Base-by-base conservation (phyloP, 1,140 invertebrate genomes). In the Macrosteles quadrilineatus region DNA sequence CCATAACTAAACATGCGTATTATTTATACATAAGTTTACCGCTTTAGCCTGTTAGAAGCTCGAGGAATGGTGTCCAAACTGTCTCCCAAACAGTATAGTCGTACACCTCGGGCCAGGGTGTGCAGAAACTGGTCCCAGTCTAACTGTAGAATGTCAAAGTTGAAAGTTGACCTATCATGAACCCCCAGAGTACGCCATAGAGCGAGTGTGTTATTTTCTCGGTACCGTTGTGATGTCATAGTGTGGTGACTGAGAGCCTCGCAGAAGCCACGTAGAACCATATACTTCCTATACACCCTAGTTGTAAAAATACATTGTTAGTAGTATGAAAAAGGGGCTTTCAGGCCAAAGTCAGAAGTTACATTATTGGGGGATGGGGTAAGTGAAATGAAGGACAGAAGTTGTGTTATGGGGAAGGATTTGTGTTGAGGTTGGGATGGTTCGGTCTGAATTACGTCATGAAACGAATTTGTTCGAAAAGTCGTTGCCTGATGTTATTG, bases 121-220 rank as follows among this genome's bases (percentile, higher is more conserved):
- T 59, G 23, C 55, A 59, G 27, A n/a, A 21, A 59, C 55, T 59
- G 14, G 55, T 59, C 55, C 55, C 55, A 59, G 55, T 59, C 55
- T 25, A 59, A n/a, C 55, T 59, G 55, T 6, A 12, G 12, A 25
- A 30, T 6, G 55, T 29, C 23, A 25, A 59, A 59, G 55, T 59
- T 29, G 55, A 59, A 59, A 2, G 27, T 30, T 2, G 2, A 21
- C 25, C 55, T 25, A 25, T 59, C 55, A 2, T 12, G 14, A 6
- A n/a, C 4, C 12, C 21, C 12, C 21, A 59, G 21, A n/a, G 55
- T 27, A 6, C 27, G 23, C 55, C 55, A 59, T 25, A 59, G 27
- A 2, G 55, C 55, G 4, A 3, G 2, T 9, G 25, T 29, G 55
- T 59, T 59, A 23, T n/a, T 59, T 4, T 59, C 25, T 6, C 23